Percentiles rank a stretch among this genome's conserved stretches.
phyloP scores from a whole-genome alignment of 2,113 vertebrate species.

The Menura novaehollandiae region DNA sequence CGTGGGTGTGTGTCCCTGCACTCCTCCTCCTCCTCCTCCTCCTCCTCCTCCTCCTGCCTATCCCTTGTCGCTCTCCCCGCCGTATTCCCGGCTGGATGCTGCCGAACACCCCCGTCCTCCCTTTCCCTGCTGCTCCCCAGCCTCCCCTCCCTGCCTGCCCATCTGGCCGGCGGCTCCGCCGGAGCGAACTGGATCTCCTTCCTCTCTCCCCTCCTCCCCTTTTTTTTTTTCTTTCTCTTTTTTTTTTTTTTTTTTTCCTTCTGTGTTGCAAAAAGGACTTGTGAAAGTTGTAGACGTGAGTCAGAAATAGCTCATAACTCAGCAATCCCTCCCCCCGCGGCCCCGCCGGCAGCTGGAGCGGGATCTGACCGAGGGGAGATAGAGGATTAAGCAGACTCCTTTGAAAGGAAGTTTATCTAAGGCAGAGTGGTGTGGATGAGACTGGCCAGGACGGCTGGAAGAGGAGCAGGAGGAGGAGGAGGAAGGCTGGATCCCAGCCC shows the following conservation, averaged over 20 bases:
- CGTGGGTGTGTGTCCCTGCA: background rate
- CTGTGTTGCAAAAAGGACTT: slow-evolving; percentile 47
- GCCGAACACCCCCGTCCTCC: background rate
- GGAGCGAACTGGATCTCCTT: slow-evolving; percentile 18
- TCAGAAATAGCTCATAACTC: slow-evolving; percentile 69
- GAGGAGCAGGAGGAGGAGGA: background rate
- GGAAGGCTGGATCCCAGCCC: background rate
- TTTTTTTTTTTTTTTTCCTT: background rate
- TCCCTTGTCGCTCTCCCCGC: background rate
- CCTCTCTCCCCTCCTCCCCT: background rate
- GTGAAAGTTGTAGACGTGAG: slow-evolving; percentile 70
- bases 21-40: background rate
- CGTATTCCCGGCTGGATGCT: background rate
- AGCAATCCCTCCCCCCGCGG: slow-evolving; percentile 3
- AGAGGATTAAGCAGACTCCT: slow-evolving; percentile 67
- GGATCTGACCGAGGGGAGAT: slow-evolving; percentile 53
- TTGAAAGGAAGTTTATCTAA: slow-evolving; percentile 80
- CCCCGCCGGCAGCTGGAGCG: slow-evolving; percentile 10
- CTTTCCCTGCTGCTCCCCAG: background rate
- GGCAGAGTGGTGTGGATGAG: slow-evolving; percentile 50
- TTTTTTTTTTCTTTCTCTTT: background rate
- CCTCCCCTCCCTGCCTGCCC: slow-evolving; percentile 17
- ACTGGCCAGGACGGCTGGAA: slow-evolving; percentile 46
- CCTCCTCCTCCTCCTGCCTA: background rate
- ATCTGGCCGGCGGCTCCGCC: slow-evolving; percentile 53